Percentiles rank a stretch among this genome's conserved stretches.
These are phyloP conservation scores for Teleopsis dalmanni DNA, from an alignment of 1,140 invertebrate species.

Conservation along the genomic window DNA sequence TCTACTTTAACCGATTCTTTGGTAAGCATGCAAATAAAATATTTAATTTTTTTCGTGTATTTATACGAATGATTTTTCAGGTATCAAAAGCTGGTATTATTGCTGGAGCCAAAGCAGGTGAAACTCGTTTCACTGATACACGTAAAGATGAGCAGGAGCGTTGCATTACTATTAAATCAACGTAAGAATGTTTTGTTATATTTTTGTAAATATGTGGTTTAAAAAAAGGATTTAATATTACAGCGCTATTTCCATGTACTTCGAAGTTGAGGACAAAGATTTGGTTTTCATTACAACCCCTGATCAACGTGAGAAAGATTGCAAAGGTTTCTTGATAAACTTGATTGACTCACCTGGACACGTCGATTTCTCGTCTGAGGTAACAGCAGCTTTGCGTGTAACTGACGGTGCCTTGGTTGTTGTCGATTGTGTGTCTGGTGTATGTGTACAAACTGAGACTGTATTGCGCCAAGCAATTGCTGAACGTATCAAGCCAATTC, in stretches of 20 bases:
- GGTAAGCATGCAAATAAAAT: constrained; percentile 48
- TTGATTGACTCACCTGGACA: constrained; percentile 98
- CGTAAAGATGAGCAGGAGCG: constrained; percentile 99
- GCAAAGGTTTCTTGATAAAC: constrained; percentile 97
- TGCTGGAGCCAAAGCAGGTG: constrained; percentile 94
- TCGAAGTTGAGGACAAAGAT: constrained; percentile 90
- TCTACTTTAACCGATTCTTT: constrained; percentile 98
- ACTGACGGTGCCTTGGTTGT: constrained; percentile 98
- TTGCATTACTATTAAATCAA: constrained; percentile 99
- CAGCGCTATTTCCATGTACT: constrained; percentile 97
- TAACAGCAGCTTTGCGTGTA: constrained; percentile 96
- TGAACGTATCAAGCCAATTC: constrained; percentile 96
- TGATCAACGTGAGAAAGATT: constrained; percentile 81
- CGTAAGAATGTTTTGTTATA: constrained; percentile 59
- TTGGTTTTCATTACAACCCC: constrained; percentile 80
- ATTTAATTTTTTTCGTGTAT: not conserved
- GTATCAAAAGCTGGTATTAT: constrained; percentile 98
- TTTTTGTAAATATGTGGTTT: not conserved
- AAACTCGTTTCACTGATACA: constrained; percentile 98
- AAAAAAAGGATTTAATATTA: constrained; percentile 1
- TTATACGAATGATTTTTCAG: not conserved
- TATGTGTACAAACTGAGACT: constrained; percentile 99
- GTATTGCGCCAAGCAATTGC: constrained; percentile 97
- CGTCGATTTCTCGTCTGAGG: constrained; percentile 99
- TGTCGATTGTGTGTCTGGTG: constrained; percentile 99